Conservation (phyloP, 1,140 invertebrate genomes). For the Drosophila parvula region DNA sequence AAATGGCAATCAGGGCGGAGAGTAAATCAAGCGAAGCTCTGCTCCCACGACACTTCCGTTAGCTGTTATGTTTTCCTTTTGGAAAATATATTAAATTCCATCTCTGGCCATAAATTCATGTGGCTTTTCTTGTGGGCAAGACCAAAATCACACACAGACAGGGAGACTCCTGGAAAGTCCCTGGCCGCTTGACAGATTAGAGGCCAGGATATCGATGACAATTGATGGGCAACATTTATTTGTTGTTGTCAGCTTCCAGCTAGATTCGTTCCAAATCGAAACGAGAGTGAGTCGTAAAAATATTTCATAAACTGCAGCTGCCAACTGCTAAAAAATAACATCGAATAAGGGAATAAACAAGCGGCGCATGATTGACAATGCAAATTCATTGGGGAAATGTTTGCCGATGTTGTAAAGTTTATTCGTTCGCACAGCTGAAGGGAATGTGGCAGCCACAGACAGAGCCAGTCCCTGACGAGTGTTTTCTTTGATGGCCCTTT, state of each 20-base stretch:
- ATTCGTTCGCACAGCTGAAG: slow-evolving; percentile 38
- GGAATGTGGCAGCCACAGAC: neutral
- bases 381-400: slow-evolving; percentile 36
- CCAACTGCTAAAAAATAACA: slow-evolving; percentile 19
- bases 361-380: slow-evolving; percentile 32
- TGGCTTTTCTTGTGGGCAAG: slow-evolving; percentile 47
- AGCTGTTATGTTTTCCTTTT: slow-evolving; percentile 25
- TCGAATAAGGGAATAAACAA: slow-evolving; percentile 27
- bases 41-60: slow-evolving; percentile 15
- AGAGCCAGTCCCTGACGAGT: slow-evolving; percentile 11
- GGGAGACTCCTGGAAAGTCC: slow-evolving; percentile 19
- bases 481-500: slow-evolving; percentile 52
- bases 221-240: slow-evolving; percentile 40
- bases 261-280: slow-evolving; percentile 22
- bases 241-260: slow-evolving; percentile 11
- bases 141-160: slow-evolving; percentile 20
- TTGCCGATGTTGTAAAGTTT: slow-evolving; percentile 38
- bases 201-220: slow-evolving; percentile 36
- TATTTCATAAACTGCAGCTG: slow-evolving; percentile 43
- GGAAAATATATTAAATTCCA: slow-evolving; percentile 53
- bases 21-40: slow-evolving; percentile 18
- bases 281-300: slow-evolving; percentile 45
- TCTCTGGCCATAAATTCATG: slow-evolving; percentile 46
- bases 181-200: slow-evolving; percentile 37
- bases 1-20: slow-evolving; percentile 29